These are phyloP conservation scores for Astyanax mexicanus DNA, from an alignment of 2,797 vertebrate species.

Conservation along the genomic window DNA sequence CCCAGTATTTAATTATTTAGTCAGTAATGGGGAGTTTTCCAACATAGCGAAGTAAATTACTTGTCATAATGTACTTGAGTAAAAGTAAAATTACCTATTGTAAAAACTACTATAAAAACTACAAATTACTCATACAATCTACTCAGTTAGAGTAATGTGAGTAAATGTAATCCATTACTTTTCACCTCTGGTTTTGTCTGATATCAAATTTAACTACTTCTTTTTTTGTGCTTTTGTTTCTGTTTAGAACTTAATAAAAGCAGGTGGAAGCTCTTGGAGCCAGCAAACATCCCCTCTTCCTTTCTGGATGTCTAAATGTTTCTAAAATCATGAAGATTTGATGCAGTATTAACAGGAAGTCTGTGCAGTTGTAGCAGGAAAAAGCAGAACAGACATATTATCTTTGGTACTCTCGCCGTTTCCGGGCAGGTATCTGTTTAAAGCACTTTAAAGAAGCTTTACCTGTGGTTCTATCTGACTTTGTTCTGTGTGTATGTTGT, in stretches of 20 bases:
- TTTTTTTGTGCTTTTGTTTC: background rate
- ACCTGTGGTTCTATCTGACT: conserved; percentile 92
- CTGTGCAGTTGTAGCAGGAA: background rate
- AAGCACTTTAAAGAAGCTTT: conserved; percentile 96
- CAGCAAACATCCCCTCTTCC: conserved; percentile 81
- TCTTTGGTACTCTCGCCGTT: conserved; percentile 86
- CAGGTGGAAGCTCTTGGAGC: conserved; percentile 87
- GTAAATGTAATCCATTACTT: too few relatives aligned
- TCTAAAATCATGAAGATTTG: background rate
- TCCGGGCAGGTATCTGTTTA: conserved; percentile 88
- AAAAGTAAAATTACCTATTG: too few relatives aligned
- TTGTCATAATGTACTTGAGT: too few relatives aligned
- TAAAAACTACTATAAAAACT: too few relatives aligned
- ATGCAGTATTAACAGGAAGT: conserved; percentile 6
- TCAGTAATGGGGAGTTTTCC: too few relatives aligned
- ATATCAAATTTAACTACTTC: background rate
- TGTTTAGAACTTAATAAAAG: conserved; percentile 87
- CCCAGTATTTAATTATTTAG: too few relatives aligned
- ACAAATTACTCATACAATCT: too few relatives aligned
- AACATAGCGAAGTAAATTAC: too few relatives aligned
- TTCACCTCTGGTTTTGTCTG: too few relatives aligned
- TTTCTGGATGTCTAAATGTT: conserved; percentile 79
- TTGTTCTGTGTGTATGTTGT: conserved; percentile 77
- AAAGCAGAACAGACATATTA: conserved; percentile 9
- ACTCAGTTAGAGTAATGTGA: too few relatives aligned